Evolutionary conservation across 2,113 vertebrate species (phyloP), one percentile per base, ranked within the genome.

Genomic region (Apodemus sylvaticus): DNA sequence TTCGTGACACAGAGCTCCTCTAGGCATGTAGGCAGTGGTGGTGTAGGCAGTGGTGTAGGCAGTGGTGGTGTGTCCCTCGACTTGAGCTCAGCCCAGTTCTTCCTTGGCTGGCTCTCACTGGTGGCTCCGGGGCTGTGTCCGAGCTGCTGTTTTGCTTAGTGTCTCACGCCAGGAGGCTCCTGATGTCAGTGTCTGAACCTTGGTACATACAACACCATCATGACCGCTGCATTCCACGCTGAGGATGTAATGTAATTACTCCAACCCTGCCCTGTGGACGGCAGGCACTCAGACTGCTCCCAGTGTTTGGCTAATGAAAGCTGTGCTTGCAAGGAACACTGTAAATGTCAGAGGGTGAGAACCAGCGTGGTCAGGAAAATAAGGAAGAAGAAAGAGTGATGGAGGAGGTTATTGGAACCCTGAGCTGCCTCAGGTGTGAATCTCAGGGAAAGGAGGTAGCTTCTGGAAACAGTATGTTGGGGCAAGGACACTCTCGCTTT

Each of bases 401-500:
- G 60, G 11, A 7, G 5, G 42, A 3, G 2, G 1, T 51, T 0
- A 14, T 5, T 74, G 62, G 26, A 20, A 20, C 29, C 6, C 14
- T 13, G 34, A 77, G 60, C 60, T 31, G 51, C 42, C 4, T 0
- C 2, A 0, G 55, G 39, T 16, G 19, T 7, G 58, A 20, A 22
- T 7, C 22, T 53, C 7, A 26, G 17, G 79, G 36, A 36, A 20
- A 64, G 77, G 3, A 0, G 17, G 17, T 39, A 85, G 19, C 34
- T 60, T 14, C 19, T 51, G 51, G 70, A 22, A 66, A n/a, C 0
- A 0, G 22, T 34, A 11, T 1, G 3, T 7, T 45, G 17, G 16
- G 14, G 16, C 5, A n/a, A 39, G 42, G n/a, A 14, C 29, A 12
- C 0, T 0, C 2, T 64, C 7, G 0, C 48, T 66, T 10, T 29